Base-by-base conservation (phyloP, 2,113 vertebrate genomes). In the Haplotaxodon microlepis region DNA sequence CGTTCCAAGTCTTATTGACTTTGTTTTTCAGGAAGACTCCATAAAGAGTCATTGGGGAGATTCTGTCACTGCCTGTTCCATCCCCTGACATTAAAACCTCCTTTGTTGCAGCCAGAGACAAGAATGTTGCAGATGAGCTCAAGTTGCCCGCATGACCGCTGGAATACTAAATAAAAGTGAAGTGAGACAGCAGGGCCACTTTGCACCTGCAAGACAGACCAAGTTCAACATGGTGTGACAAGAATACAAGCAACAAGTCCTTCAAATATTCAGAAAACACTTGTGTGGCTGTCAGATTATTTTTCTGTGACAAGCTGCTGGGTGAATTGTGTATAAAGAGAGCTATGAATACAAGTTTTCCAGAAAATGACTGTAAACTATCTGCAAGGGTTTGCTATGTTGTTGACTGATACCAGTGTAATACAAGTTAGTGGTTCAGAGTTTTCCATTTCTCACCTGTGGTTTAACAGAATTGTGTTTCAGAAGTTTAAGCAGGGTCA, bases 11-110 rank as follows among this genome's bases (percentile, higher is more conserved):
- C 90, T 88, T 96, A 96, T 97, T 96, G 96, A 96, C 95, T 96
- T 95, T 94, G 93, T 95, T 96, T 96, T 95, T 93, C 93, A 91
- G 94, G 91, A 96, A 96, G 95, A 96, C 95, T 96, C 90, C 91
- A 95, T 96, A 96, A 96, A 96, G 90, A 96, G 93, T 92, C 94
- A 86, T 45, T 66, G 81, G 96, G 95, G 96, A 96, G 93, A 93
- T 88, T 92, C 83, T 95, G 95, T 96, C 95, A 94, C 90, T 89
- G 87, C 89, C 76, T 81, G 76, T 91, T 93, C 86, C 78, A 76
- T 91, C 92, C 92, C 88, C 31, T 82, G 90, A 84, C 84, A 93
- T 93, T 93, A 93, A 93, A 93, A 90, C 84, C 88, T 84, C 88
- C 91, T 88, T 69, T 69, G 12, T 57, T 78, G 79, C 57, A 24